Conservation (phyloP, 2,797 vertebrate species). For the Peromyscus attwateri region DNA sequence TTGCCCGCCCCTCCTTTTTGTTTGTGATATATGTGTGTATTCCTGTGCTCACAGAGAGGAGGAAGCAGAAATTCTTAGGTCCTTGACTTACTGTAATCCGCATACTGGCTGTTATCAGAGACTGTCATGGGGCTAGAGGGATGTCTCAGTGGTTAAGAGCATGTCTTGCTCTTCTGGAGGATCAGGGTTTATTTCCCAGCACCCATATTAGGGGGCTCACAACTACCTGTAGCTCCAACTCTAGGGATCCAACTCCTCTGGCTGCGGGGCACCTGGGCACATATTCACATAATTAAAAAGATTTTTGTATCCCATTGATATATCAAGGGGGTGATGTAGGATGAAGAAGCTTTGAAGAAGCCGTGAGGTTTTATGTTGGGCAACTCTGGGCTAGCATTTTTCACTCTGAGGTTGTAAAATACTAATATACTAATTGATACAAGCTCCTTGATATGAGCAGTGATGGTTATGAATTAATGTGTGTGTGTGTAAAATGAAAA, state of each 20-base stretch:
- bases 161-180: not conserved
- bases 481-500: not conserved
- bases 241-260: not conserved
- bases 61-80: not conserved
- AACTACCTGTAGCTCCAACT: not conserved
- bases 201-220: not conserved
- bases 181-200: not conserved
- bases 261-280: not conserved
- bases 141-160: not conserved
- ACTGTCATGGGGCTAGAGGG: not conserved
- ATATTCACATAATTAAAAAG: not conserved
- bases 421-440: not conserved
- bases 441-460: slow-evolving; percentile 1
- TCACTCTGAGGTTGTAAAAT: not conserved
- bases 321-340: not conserved
- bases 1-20: too few species aligned
- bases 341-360: not conserved
- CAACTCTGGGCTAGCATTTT: not conserved
- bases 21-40: not conserved
- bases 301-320: not conserved
- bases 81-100: not conserved
- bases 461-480: slow-evolving; percentile 4
- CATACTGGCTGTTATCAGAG: not conserved
- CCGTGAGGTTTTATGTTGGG: not conserved
- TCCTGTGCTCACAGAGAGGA: not conserved